Conservation (phyloP, 53 echinoderm and acorn worm genomes). For the Paelopatides confundens region DNA sequence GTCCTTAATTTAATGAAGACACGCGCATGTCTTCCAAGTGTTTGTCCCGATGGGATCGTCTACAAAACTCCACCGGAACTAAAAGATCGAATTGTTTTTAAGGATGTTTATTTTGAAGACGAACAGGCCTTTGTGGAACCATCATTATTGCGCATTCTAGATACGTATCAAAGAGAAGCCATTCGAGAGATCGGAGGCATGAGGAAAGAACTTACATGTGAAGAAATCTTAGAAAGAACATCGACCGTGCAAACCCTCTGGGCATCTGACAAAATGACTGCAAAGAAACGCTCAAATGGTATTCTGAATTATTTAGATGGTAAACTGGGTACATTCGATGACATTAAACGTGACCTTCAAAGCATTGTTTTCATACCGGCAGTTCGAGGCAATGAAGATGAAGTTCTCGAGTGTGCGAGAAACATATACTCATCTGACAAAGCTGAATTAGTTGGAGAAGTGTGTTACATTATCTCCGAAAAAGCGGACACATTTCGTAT, state of each 20-base stretch:
- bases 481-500: neutral
- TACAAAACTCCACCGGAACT: conserved; percentile 40
- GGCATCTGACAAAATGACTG: neutral
- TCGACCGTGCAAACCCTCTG: neutral
- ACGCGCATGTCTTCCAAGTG: conserved; percentile 46
- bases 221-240: neutral
- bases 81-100: conserved; percentile 7
- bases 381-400: neutral
- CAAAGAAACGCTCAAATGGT: neutral
- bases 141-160: neutral
- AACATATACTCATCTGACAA: neutral
- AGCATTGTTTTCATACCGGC: neutral
- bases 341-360: neutral
- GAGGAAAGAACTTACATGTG: neutral
- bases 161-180: neutral
- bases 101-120: neutral
- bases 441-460: conserved; percentile 34
- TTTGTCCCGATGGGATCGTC: neutral
- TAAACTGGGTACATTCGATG: neutral
- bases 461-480: neutral
- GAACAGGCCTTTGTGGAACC: neutral
- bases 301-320: neutral
- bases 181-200: neutral
- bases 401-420: too few relatives aligned
- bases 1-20: conserved; percentile 23